Evolutionary conservation across 2,888 invertebrate species (phyloP).

Genomic region (Archaeoteleia sp.): DNA sequence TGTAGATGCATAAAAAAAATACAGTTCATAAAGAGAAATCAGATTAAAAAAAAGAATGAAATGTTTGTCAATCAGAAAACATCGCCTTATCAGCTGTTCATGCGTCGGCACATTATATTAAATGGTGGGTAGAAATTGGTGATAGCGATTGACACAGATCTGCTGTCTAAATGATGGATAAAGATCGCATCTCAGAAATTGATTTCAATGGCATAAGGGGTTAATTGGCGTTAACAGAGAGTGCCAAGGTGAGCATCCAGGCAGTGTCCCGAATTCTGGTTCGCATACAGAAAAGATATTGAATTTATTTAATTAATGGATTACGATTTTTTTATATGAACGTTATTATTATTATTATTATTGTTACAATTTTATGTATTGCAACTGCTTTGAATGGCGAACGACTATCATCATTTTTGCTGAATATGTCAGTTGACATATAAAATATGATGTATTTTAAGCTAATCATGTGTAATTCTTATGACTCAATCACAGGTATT

Average conservation of each 20-base stretch:
- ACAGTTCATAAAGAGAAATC: too few species aligned
- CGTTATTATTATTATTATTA: conserved; percentile 1
- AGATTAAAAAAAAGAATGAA: too few species aligned
- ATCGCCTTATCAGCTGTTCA: too few species aligned
- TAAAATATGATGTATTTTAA: too few species aligned
- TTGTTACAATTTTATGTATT: too few species aligned
- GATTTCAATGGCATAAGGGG: conserved; percentile 36
- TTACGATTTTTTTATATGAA: conserved; percentile 11
- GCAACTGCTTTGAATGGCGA: too few species aligned
- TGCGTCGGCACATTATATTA: background rate
- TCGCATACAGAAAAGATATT: conserved; percentile 25
- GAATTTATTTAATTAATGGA: conserved; percentile 34
- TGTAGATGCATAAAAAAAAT: too few species aligned
- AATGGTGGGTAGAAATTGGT: conserved; percentile 7
- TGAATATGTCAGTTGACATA: too few species aligned
- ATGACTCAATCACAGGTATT: too few species aligned
- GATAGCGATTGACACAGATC: conserved; percentile 27
- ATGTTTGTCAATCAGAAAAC: too few species aligned
- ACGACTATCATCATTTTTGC: too few species aligned
- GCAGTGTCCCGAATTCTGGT: conserved; percentile 35
- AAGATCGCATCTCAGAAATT: conserved; percentile 32
- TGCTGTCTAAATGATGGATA: conserved; percentile 18
- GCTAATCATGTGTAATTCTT: too few species aligned
- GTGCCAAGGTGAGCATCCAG: conserved; percentile 31
- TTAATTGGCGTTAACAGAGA: conserved; percentile 49